Percentiles rank a stretch among this genome's conserved stretches.
These are phyloP conservation scores for Drosophila bifasciata DNA, from an alignment of 1,140 invertebrate species.

Conservation along the genomic window DNA sequence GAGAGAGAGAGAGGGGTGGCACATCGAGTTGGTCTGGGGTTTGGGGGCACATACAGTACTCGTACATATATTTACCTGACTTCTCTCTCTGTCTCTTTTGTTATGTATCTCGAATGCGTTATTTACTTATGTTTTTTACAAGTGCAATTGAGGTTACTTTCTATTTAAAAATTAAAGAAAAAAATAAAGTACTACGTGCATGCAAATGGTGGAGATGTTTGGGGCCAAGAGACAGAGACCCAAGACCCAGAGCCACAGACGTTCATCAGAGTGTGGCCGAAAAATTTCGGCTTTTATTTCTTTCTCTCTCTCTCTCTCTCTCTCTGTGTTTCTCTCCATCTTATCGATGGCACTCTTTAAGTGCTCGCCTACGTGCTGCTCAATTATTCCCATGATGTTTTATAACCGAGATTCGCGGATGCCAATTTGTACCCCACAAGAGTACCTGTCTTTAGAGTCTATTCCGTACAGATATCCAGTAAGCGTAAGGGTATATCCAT, in stretches of 20 bases:
- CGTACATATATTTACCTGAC: constrained; percentile 32
- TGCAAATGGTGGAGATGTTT: constrained; percentile 54
- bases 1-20: too few relatives aligned
- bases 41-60: constrained; percentile 11
- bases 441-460: too few relatives aligned
- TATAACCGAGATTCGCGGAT: too few relatives aligned
- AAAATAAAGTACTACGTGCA: constrained; percentile 69
- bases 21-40: constrained; percentile 4
- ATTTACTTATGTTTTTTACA: constrained; percentile 79
- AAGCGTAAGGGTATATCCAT: too few relatives aligned
- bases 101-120: constrained; percentile 44
- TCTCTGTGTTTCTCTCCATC: too few relatives aligned
- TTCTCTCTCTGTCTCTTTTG: constrained; percentile 16
- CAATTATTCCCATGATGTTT: too few relatives aligned
- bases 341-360: too few relatives aligned
- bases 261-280: constrained; percentile 14
- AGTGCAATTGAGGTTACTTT: constrained; percentile 78
- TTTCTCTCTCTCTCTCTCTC: too few relatives aligned
- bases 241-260: constrained; percentile 26
- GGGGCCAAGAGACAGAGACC: constrained; percentile 5
- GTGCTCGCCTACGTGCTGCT: too few relatives aligned
- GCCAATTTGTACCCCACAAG: too few relatives aligned
- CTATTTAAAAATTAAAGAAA: constrained; percentile 76
- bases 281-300: constrained; percentile 8
- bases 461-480: too few relatives aligned